Evolutionary conservation across 2,797 vertebrate species (phyloP).

Genomic region (Hozukius guyotensis): DNA sequence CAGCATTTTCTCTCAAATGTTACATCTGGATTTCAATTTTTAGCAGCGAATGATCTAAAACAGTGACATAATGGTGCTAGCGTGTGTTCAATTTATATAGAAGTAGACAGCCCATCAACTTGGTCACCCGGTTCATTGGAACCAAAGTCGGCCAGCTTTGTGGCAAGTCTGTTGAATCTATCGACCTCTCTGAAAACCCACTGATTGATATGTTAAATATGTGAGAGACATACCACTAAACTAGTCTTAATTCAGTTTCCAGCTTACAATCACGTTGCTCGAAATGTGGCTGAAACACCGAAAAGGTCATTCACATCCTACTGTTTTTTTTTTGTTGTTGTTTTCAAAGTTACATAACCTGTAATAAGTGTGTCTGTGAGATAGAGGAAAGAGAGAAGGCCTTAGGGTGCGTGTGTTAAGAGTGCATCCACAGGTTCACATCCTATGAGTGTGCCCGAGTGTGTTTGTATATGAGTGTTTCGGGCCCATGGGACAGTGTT

Average conservation of each 20-base stretch:
- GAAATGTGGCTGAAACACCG: not conserved
- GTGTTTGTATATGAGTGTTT: slow-evolving; percentile 41
- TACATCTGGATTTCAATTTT: slow-evolving; percentile 26
- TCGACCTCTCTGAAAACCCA: slow-evolving; percentile 26
- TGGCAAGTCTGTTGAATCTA: slow-evolving; percentile 47
- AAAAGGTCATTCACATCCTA: not conserved
- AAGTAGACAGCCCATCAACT: slow-evolving; percentile 14
- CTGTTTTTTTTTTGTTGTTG: not conserved
- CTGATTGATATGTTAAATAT: slow-evolving; percentile 23
- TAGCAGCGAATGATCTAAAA: slow-evolving; percentile 12
- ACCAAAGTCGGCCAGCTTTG: slow-evolving; percentile 31
- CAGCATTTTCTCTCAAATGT: not conserved
- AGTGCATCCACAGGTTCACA: slow-evolving; percentile 44
- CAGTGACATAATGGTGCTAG: slow-evolving; percentile 21
- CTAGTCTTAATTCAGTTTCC: slow-evolving; percentile 24
- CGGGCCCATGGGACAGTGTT: slow-evolving; percentile 44
- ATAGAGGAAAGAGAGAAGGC: slow-evolving; percentile 1
- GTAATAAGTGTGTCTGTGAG: not conserved
- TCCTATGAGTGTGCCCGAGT: slow-evolving; percentile 25
- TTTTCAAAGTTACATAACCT: slow-evolving; percentile 3
- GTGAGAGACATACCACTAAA: not conserved
- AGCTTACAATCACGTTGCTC: not conserved
- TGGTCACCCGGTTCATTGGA: slow-evolving; percentile 11
- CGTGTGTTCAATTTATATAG: slow-evolving; percentile 1
- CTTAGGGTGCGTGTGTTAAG: slow-evolving; percentile 7